A percentile compares a stretch with the other conserved stretches of the same genome.
Conservation (phyloP, 2,797 vertebrate genomes). For the Spinus pinus region DNA sequence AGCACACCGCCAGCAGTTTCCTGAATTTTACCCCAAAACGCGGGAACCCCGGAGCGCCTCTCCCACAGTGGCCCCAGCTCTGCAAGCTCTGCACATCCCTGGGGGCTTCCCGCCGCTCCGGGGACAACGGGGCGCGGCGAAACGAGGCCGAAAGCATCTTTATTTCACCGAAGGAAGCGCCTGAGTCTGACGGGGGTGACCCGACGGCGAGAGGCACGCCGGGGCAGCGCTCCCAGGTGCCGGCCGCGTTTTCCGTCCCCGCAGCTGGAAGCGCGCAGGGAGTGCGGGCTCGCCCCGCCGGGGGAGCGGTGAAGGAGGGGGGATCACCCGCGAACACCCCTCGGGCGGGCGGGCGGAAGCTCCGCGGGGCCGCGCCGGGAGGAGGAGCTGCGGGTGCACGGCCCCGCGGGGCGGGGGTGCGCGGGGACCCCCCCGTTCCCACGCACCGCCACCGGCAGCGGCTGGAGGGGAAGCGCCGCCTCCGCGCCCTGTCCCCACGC, state of each 20-base stretch:
- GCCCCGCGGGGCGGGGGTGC: not conserved
- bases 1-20: not conserved
- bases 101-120: fast-evolving
- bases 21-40: not conserved
- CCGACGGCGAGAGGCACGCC: not conserved
- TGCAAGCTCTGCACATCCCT: fast-evolving
- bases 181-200: fast-evolving
- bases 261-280: not conserved
- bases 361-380: not conserved
- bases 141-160: not conserved
- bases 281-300: not conserved
- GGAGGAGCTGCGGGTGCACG: not conserved
- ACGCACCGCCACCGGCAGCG: not conserved
- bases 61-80: not conserved
- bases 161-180: fast-evolving
- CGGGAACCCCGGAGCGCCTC: not conserved
- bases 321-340: not conserved
- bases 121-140: not conserved
- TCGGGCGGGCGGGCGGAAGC: not conserved
- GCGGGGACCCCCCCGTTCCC: not conserved
- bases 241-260: not conserved
- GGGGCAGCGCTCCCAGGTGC: not conserved
- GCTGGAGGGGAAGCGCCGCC: not conserved
- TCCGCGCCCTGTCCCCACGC: not conserved
- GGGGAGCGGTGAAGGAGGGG: not conserved